These are phyloP conservation scores for Harpegnathos saltator DNA, from an alignment of 1,140 invertebrate genomes.

Conservation along the genomic window DNA sequence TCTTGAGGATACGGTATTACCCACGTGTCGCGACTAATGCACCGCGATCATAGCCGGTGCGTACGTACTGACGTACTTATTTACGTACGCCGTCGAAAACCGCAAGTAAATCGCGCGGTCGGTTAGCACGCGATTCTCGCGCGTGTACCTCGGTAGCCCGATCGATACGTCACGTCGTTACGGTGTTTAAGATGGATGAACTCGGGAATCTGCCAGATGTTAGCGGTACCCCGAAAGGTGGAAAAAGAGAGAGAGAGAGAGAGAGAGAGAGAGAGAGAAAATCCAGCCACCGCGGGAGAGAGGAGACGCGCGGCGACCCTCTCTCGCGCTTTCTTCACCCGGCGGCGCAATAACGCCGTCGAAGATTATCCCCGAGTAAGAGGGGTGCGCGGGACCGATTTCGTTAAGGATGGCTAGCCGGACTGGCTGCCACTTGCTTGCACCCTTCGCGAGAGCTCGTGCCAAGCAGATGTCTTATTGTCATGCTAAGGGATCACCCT, in stretches of 20 bases:
- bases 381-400: slow-evolving; percentile 61
- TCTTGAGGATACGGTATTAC: not conserved
- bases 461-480: slow-evolving; percentile 81
- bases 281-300: slow-evolving; percentile 21
- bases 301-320: not conserved
- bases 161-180: slow-evolving; percentile 60
- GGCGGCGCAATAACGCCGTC: slow-evolving; percentile 66
- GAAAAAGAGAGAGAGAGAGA: not conserved
- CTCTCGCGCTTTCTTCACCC: slow-evolving; percentile 59
- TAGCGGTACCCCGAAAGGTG: slow-evolving; percentile 14
- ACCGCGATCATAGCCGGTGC: too few species aligned
- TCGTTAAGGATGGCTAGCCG: slow-evolving; percentile 72
- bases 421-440: slow-evolving; percentile 66
- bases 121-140: slow-evolving; percentile 1
- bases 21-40: not conserved
- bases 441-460: slow-evolving; percentile 75
- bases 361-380: slow-evolving; percentile 71
- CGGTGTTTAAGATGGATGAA: slow-evolving; percentile 64
- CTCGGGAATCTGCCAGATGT: slow-evolving; percentile 69
- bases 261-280: not conserved
- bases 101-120: not conserved
- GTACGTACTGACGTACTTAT: not conserved
- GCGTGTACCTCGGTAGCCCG: slow-evolving; percentile 8
- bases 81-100: not conserved
- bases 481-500: slow-evolving; percentile 78